These are phyloP conservation scores for Macaria notata DNA, from an alignment of 2,888 invertebrate genomes.

Conservation along the genomic window DNA sequence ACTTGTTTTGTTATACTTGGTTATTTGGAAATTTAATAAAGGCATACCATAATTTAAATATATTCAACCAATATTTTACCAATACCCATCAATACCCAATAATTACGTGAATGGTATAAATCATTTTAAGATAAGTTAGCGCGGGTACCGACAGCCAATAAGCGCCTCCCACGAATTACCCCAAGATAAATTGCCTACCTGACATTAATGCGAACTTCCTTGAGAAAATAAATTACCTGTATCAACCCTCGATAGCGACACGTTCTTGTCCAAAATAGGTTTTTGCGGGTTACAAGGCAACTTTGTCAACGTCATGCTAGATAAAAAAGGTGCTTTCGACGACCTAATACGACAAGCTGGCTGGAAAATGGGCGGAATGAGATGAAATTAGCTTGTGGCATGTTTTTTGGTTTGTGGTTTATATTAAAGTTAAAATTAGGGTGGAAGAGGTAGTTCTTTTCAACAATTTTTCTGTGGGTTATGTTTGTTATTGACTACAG, in stretches of 20 bases:
- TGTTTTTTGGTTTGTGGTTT: not conserved
- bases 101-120: conserved; percentile 13
- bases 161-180: conserved; percentile 73
- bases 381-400: not conserved
- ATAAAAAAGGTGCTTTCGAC: conserved; percentile 21
- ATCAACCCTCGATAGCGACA: conserved; percentile 52
- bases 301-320: conserved; percentile 48
- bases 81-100: conserved; percentile 1
- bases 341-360: conserved; percentile 11
- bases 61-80: no score
- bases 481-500: no score
- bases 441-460: no score
- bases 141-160: conserved; percentile 64
- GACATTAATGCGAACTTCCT: conserved; percentile 72
- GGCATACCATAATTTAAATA: no score
- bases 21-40: no score
- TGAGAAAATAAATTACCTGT: conserved; percentile 69
- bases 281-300: conserved; percentile 42
- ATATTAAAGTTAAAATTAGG: no score
- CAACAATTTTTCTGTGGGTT: no score
- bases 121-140: conserved; percentile 14
- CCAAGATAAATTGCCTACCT: conserved; percentile 69
- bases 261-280: conserved; percentile 43
- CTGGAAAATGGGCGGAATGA: not conserved
- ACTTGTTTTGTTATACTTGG: no score